Percentiles rank a stretch among this genome's conserved stretches.
Conservation (phyloP, 2,797 vertebrate species). For the Rhincodon typus region DNA sequence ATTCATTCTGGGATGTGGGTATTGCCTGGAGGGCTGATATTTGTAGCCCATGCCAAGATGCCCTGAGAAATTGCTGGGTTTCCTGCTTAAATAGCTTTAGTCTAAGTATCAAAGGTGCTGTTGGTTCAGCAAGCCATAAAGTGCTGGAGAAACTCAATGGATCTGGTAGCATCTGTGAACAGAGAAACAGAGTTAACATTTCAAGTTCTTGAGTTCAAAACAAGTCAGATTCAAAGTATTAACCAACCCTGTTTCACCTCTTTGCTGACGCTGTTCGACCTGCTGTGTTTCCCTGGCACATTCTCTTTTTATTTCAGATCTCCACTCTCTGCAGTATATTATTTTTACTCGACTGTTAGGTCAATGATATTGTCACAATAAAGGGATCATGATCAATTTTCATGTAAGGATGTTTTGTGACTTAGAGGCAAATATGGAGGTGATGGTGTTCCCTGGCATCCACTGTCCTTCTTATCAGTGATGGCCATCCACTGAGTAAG, state of each 20-base stretch:
- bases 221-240: too few species aligned
- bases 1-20: background rate
- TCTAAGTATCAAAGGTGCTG: background rate
- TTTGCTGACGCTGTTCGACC: too few species aligned
- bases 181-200: too few species aligned
- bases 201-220: too few species aligned
- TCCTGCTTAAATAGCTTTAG: background rate
- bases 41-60: background rate
- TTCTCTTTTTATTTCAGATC: too few species aligned
- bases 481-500: background rate
- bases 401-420: background rate
- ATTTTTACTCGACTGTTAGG: too few species aligned
- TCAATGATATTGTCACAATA: background rate
- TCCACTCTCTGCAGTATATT: too few species aligned
- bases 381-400: background rate
- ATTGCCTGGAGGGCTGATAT: background rate
- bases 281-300: too few species aligned
- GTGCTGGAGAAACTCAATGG: too few species aligned
- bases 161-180: too few species aligned
- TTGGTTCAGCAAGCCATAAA: background rate
- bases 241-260: too few species aligned
- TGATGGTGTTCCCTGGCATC: background rate
- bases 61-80: background rate
- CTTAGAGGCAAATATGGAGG: background rate
- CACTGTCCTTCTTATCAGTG: background rate